Conservation (phyloP, 2,888 invertebrate genomes). For the Diarsia rubi region DNA sequence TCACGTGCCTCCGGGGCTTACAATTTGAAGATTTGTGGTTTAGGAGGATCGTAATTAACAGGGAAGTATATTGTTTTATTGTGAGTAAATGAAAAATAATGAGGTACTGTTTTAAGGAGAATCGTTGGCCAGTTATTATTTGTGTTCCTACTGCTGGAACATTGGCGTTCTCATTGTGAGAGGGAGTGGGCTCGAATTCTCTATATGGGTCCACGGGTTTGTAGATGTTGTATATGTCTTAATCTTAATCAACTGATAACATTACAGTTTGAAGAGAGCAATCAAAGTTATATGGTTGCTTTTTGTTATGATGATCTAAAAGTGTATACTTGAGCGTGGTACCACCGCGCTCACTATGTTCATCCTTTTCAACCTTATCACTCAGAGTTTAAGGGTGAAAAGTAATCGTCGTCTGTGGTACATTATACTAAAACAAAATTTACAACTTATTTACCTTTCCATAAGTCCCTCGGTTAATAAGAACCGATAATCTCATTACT, state of each 20-base stretch:
- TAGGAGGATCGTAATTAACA: conserved; percentile 39
- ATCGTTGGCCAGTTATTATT: background rate
- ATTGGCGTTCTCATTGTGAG: background rate
- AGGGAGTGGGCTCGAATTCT: too few relatives aligned
- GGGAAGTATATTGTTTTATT: conserved; percentile 32
- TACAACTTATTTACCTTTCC: conserved; percentile 5
- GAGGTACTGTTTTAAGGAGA: background rate
- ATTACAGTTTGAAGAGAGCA: background rate
- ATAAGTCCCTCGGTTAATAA: conserved; percentile 6
- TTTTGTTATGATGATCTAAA: too few relatives aligned
- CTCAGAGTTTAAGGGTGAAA: background rate
- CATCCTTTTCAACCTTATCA: background rate
- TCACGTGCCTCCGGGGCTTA: conserved; percentile 44
- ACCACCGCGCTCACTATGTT: background rate
- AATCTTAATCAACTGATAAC: background rate
- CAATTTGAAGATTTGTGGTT: conserved; percentile 50
- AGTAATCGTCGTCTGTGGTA: background rate
- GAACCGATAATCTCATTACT: conserved; percentile 48
- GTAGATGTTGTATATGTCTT: background rate
- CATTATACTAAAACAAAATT: background rate
- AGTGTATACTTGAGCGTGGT: background rate
- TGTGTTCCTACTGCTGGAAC: background rate
- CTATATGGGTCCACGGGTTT: too few relatives aligned
- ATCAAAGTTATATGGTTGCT: background rate
- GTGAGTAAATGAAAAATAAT: conserved; percentile 24